Evolutionary conservation across 2,797 vertebrate species (phyloP).

Genomic region (Catamblyrhynchus diadema): DNA sequence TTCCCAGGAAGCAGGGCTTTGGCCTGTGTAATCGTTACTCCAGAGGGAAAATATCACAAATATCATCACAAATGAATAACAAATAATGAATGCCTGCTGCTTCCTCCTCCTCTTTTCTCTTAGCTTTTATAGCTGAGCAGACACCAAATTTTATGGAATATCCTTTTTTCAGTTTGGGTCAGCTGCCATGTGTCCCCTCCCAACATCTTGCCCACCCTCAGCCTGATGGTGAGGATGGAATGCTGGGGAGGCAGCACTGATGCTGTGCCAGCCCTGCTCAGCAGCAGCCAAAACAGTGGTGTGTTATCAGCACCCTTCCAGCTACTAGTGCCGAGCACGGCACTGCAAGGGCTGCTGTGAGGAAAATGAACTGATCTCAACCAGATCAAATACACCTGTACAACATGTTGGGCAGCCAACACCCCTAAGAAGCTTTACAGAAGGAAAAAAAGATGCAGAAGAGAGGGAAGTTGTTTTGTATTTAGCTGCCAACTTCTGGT

Average conservation of each 20-base stretch:
- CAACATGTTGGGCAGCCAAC: not conserved
- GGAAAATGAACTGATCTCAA: not conserved
- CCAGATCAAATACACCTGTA: not conserved
- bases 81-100: not conserved
- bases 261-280: not conserved
- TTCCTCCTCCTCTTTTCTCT: not conserved
- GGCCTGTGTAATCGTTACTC: not conserved
- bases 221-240: no score
- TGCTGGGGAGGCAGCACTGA: fast-evolving
- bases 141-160: not conserved
- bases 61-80: not conserved
- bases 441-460: not conserved
- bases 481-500: not conserved
- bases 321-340: not conserved
- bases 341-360: fast-evolving
- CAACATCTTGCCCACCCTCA: not conserved
- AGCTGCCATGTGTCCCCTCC: not conserved
- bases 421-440: not conserved
- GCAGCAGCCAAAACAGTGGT: not conserved
- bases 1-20: not conserved
- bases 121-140: not conserved
- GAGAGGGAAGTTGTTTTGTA: not conserved
- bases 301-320: not conserved
- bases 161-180: not conserved
- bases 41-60: not conserved